These are phyloP conservation scores for Lutjanus campechanus DNA, from an alignment of 2,797 vertebrate species.

Conservation along the genomic window DNA sequence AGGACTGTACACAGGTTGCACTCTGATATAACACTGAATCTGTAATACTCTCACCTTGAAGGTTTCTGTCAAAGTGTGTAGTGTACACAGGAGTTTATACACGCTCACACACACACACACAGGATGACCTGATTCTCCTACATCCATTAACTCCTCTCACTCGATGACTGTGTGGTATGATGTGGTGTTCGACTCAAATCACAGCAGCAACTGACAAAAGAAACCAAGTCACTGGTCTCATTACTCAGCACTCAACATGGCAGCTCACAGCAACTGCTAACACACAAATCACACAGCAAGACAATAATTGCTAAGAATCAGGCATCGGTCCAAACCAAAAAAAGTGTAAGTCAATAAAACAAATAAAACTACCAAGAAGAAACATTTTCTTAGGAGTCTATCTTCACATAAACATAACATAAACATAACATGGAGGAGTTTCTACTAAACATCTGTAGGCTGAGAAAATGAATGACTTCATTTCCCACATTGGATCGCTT, in stretches of 20 bases:
- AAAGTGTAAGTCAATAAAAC: background rate
- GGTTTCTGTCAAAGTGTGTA: background rate
- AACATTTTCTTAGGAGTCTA: background rate
- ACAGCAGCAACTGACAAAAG: conserved; percentile 36
- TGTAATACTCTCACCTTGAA: conserved; percentile 11
- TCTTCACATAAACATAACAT: background rate
- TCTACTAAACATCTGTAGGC: conserved; percentile 37
- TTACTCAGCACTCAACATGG: conserved; percentile 52
- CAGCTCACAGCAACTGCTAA: conserved; percentile 42
- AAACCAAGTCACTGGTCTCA: conserved; percentile 32
- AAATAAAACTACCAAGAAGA: background rate
- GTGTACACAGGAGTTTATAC: background rate
- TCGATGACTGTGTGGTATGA: conserved; percentile 10
- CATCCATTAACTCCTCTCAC: conserved; percentile 30
- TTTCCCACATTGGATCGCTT: conserved; percentile 15
- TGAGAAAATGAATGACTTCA: conserved; percentile 32
- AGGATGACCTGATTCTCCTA: conserved; percentile 6
- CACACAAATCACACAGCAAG: conserved; percentile 52
- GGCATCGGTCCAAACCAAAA: conserved; percentile 26
- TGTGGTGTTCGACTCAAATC: conserved; percentile 29
- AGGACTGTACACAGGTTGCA: background rate
- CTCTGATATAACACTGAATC: conserved; percentile 13
- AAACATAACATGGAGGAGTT: conserved; percentile 29
- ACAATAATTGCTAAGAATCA: conserved; percentile 24
- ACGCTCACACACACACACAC: background rate